These are phyloP conservation scores for Morus bassanus DNA, from an alignment of 2,797 vertebrate genomes.

Conservation along the genomic window DNA sequence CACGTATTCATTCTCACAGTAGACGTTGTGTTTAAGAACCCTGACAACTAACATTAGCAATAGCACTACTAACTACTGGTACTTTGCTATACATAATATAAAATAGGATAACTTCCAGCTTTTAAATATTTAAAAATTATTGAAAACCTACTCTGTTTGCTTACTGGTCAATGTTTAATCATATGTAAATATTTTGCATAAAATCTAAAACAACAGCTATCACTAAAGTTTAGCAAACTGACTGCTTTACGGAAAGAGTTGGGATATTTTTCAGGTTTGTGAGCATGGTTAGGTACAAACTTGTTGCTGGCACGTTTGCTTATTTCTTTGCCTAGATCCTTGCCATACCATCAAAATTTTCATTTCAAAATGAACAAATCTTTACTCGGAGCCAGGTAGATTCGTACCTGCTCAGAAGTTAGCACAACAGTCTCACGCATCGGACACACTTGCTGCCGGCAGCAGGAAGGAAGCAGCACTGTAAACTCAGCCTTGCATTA, in stretches of 20 bases:
- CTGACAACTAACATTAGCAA: background rate
- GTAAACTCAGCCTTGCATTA: background rate
- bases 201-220: constrained; percentile 11
- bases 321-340: background rate
- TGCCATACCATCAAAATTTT: background rate
- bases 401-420: background rate
- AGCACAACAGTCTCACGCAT: background rate
- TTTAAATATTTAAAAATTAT: constrained; percentile 53
- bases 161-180: constrained; percentile 45
- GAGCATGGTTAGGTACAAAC: background rate
- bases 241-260: background rate
- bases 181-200: constrained; percentile 55
- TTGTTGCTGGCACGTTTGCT: background rate
- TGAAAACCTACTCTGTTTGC: constrained; percentile 54
- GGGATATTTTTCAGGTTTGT: background rate
- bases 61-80: constrained; percentile 33
- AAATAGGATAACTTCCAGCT: constrained; percentile 49
- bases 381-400: background rate
- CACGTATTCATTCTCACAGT: background rate
- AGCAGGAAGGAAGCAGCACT: background rate
- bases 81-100: constrained; percentile 25
- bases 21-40: constrained; percentile 15
- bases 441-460: accelerated
- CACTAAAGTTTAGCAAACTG: background rate
- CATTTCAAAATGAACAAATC: background rate